Conservation (phyloP, 2,113 vertebrate genomes). For the Ochotona curzoniae region DNA sequence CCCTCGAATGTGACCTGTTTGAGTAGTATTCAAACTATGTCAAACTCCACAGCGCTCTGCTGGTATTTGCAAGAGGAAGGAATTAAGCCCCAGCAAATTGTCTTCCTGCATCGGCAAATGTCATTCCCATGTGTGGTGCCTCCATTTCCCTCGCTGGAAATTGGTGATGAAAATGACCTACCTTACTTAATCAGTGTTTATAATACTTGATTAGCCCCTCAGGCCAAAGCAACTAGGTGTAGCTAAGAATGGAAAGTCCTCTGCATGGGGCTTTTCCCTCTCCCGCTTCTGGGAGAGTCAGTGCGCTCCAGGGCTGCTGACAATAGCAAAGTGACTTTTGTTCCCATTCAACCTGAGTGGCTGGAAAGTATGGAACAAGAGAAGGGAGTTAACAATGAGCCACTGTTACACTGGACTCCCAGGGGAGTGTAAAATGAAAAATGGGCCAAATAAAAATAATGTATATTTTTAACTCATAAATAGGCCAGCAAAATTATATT, state of each 20-base stretch:
- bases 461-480: conserved; percentile 77
- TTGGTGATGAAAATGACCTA: conserved; percentile 18
- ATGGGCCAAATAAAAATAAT: conserved; percentile 74
- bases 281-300: neutral
- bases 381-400: conserved; percentile 45
- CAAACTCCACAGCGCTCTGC: neutral
- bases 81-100: neutral
- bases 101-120: conserved; percentile 31
- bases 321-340: conserved; percentile 47
- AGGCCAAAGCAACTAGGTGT: conserved; percentile 27
- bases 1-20: conserved; percentile 21
- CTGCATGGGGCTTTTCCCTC: neutral
- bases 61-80: neutral
- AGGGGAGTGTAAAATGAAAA: conserved; percentile 56
- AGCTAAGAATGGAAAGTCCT: conserved; percentile 67
- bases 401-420: neutral
- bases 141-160: neutral
- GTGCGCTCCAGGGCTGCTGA: neutral
- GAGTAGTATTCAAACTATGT: neutral
- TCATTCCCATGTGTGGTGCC: neutral
- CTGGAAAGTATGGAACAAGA: conserved; percentile 3
- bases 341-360: neutral
- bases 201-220: conserved; percentile 55
- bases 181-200: conserved; percentile 65
- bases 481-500: conserved; percentile 67